Base-by-base conservation (phyloP, 2,888 invertebrate genomes). In the Parapristionchus giblindavisi region DNA sequence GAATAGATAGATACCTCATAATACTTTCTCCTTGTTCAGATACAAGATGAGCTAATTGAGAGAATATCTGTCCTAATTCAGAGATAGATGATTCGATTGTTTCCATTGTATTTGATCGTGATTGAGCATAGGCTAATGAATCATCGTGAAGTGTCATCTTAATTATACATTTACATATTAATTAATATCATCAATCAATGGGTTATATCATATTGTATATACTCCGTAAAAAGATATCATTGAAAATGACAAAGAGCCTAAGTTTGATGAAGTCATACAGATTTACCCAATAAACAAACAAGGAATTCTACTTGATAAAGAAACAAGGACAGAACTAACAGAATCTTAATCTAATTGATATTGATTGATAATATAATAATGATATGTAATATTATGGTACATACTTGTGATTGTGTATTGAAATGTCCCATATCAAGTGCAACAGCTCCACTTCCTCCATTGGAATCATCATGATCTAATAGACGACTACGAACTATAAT, bases 81-180 rank as follows among this genome's bases (percentile, higher is more conserved):
- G 98, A 96, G 86, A 99, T 98, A 27, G 98, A 98, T 70, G 95
- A 94, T 90, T 99, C 99, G 87, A 99, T 99, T 89, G 94, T 96
- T 89, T 98, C 96, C 97, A 99, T 98, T 0, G 98, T 96, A 89
- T 96, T 96, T 52, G 96, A 96, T 85, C 99, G 92, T 86, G 93
- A 93, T 87, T 94, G 94, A 54, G 96, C 92, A 90, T 97, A 98
- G 65, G 93, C 91, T 87, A 96, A 95, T 89, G 91, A 93, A 89
- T 95, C 94, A 86, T 94, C 93, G 85, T 94, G 90, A 61, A 93
- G 91, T 83, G 93, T 88, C 77, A 90, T 78, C 79, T 90, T 92
- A 84, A 92, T 1, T 14, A 24, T 6, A 54, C 11, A 43, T 11
- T 17, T 17, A 43, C 8, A 14, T 17, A 17, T 11, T 43, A 43